phyloP scores from a whole-genome alignment of 2,888 invertebrate genomes.

The Drosophila merina region DNA sequence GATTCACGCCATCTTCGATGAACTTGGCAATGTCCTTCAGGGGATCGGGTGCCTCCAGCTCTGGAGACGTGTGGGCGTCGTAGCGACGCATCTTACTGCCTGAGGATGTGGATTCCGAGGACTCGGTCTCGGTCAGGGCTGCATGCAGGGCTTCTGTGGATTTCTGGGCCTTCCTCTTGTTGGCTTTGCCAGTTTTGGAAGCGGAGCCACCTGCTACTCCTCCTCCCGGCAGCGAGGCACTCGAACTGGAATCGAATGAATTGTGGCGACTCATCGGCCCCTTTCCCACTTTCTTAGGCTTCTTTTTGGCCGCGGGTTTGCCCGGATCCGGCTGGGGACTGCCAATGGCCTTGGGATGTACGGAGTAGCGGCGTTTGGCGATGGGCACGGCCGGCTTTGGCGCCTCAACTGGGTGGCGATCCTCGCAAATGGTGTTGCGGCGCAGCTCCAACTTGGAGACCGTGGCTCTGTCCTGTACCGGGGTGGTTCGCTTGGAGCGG shows the following conservation, averaged over 20 bases:
- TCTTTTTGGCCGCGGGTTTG: conserved; percentile 14
- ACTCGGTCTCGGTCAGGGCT: conserved; percentile 43
- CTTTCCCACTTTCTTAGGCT: not conserved
- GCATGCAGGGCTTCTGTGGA: conserved; percentile 12
- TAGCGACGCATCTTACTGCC: conserved; percentile 27
- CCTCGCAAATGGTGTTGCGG: conserved; percentile 45
- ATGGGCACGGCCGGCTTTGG: not conserved
- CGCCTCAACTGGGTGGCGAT: conserved; percentile 16
- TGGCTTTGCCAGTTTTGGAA: not conserved
- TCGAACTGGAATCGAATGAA: conserved; percentile 44
- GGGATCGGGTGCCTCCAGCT: conserved; percentile 73
- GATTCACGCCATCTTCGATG: conserved; percentile 81
- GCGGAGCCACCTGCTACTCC: not conserved
- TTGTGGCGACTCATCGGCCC: conserved; percentile 23
- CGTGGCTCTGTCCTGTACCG: not conserved
- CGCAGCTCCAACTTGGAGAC: conserved; percentile 4
- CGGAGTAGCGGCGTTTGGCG: conserved; percentile 52
- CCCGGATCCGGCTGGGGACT: conserved; percentile 23
- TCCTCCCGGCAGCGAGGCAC: conserved; percentile 9
- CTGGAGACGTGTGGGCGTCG: conserved; percentile 15
- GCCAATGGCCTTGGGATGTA: conserved; percentile 51
- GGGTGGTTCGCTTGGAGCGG: not conserved
- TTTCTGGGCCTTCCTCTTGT: conserved; percentile 7
- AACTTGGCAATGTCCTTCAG: conserved; percentile 82
- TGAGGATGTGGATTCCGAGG: conserved; percentile 43